phyloP scores from a whole-genome alignment of 2,797 vertebrate species.

The Sebastes vulpes region DNA sequence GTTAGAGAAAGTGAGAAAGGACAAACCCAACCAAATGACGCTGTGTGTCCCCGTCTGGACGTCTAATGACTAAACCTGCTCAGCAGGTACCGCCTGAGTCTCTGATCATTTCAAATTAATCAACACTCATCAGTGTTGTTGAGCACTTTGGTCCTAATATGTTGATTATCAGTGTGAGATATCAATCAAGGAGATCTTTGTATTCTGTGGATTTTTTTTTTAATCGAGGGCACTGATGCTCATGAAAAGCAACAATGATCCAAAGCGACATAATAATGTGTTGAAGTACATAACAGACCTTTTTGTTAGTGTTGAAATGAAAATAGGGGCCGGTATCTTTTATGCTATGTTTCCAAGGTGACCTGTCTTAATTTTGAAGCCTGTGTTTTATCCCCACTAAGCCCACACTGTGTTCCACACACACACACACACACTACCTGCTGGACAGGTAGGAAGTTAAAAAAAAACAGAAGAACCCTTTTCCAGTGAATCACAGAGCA shows the following conservation, averaged over 20 bases:
- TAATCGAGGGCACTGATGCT: slow-evolving; percentile 29
- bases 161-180: slow-evolving; percentile 27
- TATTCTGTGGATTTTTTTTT: slow-evolving; percentile 8
- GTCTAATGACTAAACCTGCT: slow-evolving; percentile 5
- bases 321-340: slow-evolving; percentile 2
- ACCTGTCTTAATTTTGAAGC: slow-evolving; percentile 20
- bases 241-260: slow-evolving; percentile 31
- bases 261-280: slow-evolving; percentile 36
- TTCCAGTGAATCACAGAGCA: slow-evolving; percentile 25
- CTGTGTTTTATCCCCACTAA: slow-evolving; percentile 24
- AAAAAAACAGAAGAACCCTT: neutral
- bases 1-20: slow-evolving; percentile 17
- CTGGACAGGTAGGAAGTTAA: slow-evolving; percentile 75
- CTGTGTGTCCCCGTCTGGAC: neutral
- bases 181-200: slow-evolving; percentile 23
- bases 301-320: neutral
- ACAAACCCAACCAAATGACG: slow-evolving; percentile 12
- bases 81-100: slow-evolving; percentile 3
- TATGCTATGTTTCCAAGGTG: neutral
- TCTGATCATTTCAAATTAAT: slow-evolving; percentile 50
- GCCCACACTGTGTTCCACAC: neutral
- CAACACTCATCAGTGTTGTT: slow-evolving; percentile 40
- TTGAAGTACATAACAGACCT: slow-evolving; percentile 6
- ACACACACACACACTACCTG: slow-evolving; percentile 60
- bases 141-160: slow-evolving; percentile 67